Conservation (phyloP, 2,797 vertebrate species). For the Pitangus sulphuratus region DNA sequence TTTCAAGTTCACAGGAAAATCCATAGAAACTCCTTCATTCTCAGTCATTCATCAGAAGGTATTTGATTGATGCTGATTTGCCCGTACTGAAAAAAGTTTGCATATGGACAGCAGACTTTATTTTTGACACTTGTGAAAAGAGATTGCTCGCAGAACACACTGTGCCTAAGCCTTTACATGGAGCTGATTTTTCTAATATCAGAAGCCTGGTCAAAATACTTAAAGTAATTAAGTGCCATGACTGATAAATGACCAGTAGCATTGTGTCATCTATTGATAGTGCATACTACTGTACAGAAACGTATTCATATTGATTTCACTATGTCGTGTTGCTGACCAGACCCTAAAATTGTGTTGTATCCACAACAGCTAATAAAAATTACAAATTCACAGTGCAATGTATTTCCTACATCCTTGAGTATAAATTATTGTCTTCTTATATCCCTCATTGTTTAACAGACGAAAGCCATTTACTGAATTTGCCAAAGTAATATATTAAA, state of each 20-base stretch:
- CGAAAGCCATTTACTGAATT: neutral
- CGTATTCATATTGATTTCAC: neutral
- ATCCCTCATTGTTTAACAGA: neutral
- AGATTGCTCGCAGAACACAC: neutral
- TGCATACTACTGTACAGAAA: neutral
- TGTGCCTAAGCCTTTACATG: fast-evolving
- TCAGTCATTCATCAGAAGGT: neutral
- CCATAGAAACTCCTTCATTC: neutral
- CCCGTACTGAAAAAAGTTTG: neutral
- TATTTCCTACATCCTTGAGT: neutral
- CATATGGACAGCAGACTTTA: neutral
- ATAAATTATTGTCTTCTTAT: neutral
- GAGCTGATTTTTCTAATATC: neutral
- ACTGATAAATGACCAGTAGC: neutral
- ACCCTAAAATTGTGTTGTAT: neutral
- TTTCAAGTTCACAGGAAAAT: neutral
- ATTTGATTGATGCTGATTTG: neutral
- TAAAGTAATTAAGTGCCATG: neutral
- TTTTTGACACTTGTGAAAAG: neutral
- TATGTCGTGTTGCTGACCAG: neutral
- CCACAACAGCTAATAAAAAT: neutral
- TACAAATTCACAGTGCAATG: neutral
- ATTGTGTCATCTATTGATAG: neutral
- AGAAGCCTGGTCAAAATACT: neutral
- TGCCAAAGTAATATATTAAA: neutral